These are phyloP conservation scores for Alcis repandata DNA, from an alignment of 2,888 invertebrate species.

Conservation along the genomic window DNA sequence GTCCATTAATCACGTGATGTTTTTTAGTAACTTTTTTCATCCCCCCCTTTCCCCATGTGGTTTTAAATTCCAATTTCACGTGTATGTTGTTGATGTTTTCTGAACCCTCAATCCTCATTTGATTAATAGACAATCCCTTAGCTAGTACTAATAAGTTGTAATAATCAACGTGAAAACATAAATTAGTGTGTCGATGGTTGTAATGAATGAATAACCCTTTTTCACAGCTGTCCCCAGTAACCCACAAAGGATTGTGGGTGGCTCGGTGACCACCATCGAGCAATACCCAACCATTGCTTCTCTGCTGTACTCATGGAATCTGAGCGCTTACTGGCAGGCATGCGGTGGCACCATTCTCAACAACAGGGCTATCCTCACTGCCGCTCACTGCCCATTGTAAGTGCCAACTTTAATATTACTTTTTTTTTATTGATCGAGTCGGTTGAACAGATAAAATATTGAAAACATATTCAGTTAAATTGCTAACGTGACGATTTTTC, in stretches of 20 bases:
- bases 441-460: background rate
- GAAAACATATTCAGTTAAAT: background rate
- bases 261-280: constrained; percentile 52
- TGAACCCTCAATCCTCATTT: too few species aligned
- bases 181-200: background rate
- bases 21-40: too few species aligned
- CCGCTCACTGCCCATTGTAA: constrained; percentile 58
- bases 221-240: constrained; percentile 48
- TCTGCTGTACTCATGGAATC: constrained; percentile 50
- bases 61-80: background rate
- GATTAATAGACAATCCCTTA: too few species aligned
- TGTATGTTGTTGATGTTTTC: too few species aligned
- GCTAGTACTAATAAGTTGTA: too few species aligned
- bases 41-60: too few species aligned
- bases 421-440: background rate
- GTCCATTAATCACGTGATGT: too few species aligned
- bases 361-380: constrained; percentile 52
- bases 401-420: constrained; percentile 27
- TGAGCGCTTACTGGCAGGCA: constrained; percentile 45
- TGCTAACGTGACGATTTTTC: background rate
- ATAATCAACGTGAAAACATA: too few species aligned
- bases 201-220: background rate
- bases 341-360: constrained; percentile 60
- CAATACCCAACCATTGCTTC: constrained; percentile 53
- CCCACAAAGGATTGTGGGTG: constrained; percentile 59